phyloP scores from a whole-genome alignment of 2,888 invertebrate genomes.

The Stegophylla sp. region DNA sequence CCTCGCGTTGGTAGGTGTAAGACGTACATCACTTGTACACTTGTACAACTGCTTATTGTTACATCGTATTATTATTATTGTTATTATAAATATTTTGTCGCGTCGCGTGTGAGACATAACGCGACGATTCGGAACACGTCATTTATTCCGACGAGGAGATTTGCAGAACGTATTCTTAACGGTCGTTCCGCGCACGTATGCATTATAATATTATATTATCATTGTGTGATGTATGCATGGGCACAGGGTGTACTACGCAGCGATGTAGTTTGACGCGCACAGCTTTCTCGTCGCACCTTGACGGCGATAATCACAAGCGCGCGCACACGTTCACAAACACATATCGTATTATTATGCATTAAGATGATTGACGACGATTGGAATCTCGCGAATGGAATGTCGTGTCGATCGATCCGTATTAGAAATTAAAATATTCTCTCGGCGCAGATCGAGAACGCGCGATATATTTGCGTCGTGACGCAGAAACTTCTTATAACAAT shows the following conservation, averaged over 20 bases:
- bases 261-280: background rate
- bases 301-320: constrained; percentile 11
- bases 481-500: no score
- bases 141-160: background rate
- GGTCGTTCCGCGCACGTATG: background rate
- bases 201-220: background rate
- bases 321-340: background rate
- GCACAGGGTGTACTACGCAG: background rate
- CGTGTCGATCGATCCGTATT: constrained; percentile 4
- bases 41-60: background rate
- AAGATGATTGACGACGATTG: constrained; percentile 12
- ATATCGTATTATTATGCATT: background rate
- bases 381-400: constrained; percentile 36
- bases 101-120: background rate
- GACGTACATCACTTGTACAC: no score
- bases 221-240: background rate
- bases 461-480: no score
- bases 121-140: background rate
- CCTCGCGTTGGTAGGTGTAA: background rate
- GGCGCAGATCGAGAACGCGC: background rate
- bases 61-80: background rate
- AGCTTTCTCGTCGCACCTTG: constrained; percentile 42
- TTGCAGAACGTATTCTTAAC: background rate
- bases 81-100: background rate
- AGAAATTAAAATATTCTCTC: background rate